Percentiles rank a stretch among this genome's conserved stretches.
Evolutionary conservation across 2,113 vertebrate genomes (phyloP).

Genomic region (Melanerpes aurifrons): DNA sequence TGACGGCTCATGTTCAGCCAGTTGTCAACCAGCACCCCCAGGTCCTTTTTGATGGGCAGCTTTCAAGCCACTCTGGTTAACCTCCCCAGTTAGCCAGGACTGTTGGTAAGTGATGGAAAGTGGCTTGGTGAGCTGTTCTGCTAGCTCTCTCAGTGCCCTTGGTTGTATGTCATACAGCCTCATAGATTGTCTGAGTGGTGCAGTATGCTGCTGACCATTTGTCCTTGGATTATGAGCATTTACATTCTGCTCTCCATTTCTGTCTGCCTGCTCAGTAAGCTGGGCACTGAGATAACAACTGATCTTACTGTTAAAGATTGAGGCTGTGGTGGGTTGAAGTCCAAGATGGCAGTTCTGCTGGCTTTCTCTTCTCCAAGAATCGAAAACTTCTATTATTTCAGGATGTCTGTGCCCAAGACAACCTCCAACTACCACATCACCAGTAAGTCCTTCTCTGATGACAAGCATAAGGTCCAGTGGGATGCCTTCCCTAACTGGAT

Average conservation of each 20-base stretch:
- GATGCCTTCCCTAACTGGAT: background rate
- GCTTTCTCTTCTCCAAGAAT: background rate
- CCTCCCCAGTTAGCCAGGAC: background rate
- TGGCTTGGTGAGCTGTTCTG: background rate
- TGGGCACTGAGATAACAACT: no score
- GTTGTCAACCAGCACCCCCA: no score
- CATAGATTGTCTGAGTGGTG: background rate
- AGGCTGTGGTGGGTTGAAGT: background rate
- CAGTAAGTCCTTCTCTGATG: background rate
- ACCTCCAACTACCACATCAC: background rate
- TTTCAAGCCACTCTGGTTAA: background rate
- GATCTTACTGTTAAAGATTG: no score
- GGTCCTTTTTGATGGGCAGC: no score
- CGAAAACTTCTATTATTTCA: background rate
- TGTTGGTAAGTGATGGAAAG: background rate
- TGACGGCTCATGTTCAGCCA: no score
- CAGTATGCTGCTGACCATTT: no score
- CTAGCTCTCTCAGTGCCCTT: background rate
- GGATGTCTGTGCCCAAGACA: background rate
- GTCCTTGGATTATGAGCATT: no score
- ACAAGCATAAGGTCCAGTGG: background rate
- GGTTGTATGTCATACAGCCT: background rate
- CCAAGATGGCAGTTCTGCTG: background rate
- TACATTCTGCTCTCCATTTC: no score
- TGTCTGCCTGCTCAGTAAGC: no score